These are phyloP conservation scores for Chrysaora quinquecirrha DNA, from an alignment of 30 jellyfish, hydroid and myxozoan species.

Conservation along the genomic window DNA sequence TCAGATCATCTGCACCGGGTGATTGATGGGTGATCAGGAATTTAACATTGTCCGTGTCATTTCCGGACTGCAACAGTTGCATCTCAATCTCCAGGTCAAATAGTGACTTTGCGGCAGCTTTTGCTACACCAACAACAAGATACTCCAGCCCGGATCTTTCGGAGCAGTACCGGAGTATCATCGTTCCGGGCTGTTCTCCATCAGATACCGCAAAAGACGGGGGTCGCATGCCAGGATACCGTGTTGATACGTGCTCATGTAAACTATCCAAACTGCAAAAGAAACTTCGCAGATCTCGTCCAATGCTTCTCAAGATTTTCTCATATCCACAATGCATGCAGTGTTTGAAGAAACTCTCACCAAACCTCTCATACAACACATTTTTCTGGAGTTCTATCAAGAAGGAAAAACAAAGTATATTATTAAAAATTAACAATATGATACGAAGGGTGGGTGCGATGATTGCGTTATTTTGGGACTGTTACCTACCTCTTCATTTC, in stretches of 20 bases:
- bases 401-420: background rate
- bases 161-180: conserved; percentile 61
- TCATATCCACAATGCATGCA: conserved; percentile 68
- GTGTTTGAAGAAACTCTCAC: conserved; percentile 65
- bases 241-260: conserved; percentile 67
- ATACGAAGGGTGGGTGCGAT: too few relatives aligned
- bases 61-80: conserved; percentile 5
- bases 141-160: conserved; percentile 65
- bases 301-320: conserved; percentile 64
- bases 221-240: conserved; percentile 86
- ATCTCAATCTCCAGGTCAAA: conserved; percentile 50
- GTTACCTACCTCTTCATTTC: too few relatives aligned
- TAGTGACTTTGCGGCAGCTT: conserved; percentile 58
- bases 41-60: conserved; percentile 27
- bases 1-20: background rate
- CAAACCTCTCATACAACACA: conserved; percentile 62
- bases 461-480: too few relatives aligned
- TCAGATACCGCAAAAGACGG: conserved; percentile 71
- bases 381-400: conserved; percentile 36
- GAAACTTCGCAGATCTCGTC: conserved; percentile 63
- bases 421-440: too few relatives aligned
- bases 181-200: conserved; percentile 27
- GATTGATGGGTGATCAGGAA: conserved; percentile 35
- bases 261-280: conserved; percentile 66
- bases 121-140: conserved; percentile 60